These are phyloP conservation scores for Sceliomorpha sp. DNA, from an alignment of 2,888 invertebrate species.

Conservation along the genomic window DNA sequence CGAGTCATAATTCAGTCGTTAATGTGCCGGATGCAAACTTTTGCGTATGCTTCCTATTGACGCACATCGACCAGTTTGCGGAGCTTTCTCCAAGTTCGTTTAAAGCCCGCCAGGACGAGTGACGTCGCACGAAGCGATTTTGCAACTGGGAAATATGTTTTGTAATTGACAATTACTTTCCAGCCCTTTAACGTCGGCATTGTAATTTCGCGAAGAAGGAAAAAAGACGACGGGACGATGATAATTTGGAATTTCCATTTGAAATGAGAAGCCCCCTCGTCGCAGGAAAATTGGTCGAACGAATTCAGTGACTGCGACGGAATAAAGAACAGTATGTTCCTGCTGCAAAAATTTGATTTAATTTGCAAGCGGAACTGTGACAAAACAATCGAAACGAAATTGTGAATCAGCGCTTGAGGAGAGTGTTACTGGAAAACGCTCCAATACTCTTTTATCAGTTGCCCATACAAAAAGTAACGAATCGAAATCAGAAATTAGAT, in stretches of 20 bases:
- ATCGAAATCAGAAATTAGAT: constrained; percentile 35
- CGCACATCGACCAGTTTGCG: too few species aligned
- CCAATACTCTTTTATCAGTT: constrained; percentile 39
- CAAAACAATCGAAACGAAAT: constrained; percentile 49
- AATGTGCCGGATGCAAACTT: too few species aligned
- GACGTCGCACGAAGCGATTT: too few species aligned
- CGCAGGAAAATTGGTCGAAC: constrained; percentile 32
- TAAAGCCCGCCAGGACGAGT: too few species aligned
- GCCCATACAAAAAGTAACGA: constrained; percentile 35
- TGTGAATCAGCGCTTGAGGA: constrained; percentile 49
- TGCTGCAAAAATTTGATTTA: constrained; percentile 44
- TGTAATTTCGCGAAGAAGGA: too few species aligned
- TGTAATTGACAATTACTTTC: too few species aligned
- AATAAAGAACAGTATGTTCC: constrained; percentile 42
- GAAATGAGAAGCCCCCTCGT: constrained; percentile 44
- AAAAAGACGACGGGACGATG: background rate
- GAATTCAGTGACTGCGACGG: constrained; percentile 33
- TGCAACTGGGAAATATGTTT: too few species aligned
- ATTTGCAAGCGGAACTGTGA: constrained; percentile 40
- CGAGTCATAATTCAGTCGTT: too few species aligned
- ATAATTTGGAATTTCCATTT: constrained; percentile 31
- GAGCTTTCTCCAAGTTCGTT: too few species aligned
- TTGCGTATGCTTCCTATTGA: too few species aligned
- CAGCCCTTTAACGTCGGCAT: too few species aligned
- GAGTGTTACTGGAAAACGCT: constrained; percentile 45